phyloP scores from a whole-genome alignment of 1,140 invertebrate genomes.

The Tetramorium alpestre region DNA sequence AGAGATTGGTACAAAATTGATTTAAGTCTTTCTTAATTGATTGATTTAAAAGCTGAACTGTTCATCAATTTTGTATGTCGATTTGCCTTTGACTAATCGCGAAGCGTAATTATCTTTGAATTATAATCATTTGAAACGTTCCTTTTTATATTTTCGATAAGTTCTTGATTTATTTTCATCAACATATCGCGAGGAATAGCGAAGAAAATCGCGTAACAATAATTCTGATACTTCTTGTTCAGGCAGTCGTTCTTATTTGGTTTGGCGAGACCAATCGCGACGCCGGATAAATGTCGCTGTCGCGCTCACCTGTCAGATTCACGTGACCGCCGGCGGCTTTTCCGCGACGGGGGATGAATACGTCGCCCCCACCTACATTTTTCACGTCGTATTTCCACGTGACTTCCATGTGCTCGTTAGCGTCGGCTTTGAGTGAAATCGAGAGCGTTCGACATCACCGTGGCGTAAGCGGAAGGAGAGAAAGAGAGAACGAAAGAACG shows the following conservation, averaged over 20 bases:
- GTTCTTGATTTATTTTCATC: background rate
- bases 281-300: slow-evolving; percentile 55
- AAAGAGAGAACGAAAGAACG: slow-evolving; percentile 8
- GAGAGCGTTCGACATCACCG: slow-evolving; percentile 82
- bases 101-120: background rate
- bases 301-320: slow-evolving; percentile 72
- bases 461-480: slow-evolving; percentile 71
- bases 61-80: background rate
- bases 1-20: too few relatives aligned
- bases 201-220: background rate
- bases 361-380: slow-evolving; percentile 24
- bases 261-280: slow-evolving; percentile 40
- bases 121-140: background rate
- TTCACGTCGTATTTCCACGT: slow-evolving; percentile 81
- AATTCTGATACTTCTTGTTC: background rate
- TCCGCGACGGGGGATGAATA: slow-evolving; percentile 38
- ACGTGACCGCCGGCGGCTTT: slow-evolving; percentile 68
- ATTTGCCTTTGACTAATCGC: background rate
- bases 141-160: background rate
- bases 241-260: slow-evolving; percentile 9
- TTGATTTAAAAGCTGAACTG: background rate
- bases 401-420: slow-evolving; percentile 86
- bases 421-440: slow-evolving; percentile 85
- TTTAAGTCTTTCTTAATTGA: background rate
- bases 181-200: too few relatives aligned